These are phyloP conservation scores for Lepidurus packardi DNA, from an alignment of 1,140 invertebrate genomes.

Conservation along the genomic window DNA sequence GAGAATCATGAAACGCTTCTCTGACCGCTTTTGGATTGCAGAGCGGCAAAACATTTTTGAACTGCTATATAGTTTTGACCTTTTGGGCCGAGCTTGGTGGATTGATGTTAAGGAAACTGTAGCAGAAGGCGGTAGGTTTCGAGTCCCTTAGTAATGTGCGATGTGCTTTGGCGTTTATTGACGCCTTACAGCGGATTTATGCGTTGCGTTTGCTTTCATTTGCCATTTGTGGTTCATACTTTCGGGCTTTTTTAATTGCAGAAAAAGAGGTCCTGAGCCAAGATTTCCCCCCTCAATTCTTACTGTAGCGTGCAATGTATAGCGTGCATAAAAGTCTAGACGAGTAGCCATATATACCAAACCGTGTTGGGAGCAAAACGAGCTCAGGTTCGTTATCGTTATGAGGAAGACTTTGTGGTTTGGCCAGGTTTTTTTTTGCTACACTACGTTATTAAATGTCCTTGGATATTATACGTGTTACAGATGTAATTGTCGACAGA, in stretches of 20 bases:
- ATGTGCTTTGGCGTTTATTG: conserved; percentile 3
- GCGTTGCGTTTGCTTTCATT: not conserved
- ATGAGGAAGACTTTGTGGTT: not conserved
- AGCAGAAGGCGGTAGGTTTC: not conserved
- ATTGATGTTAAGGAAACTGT: not conserved
- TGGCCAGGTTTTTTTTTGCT: too few species aligned
- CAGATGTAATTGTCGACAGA: too few species aligned
- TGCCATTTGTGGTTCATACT: not conserved
- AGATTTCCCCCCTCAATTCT: too few species aligned
- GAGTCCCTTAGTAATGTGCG: not conserved
- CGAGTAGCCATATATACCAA: not conserved
- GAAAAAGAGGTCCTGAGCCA: not conserved
- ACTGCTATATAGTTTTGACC: not conserved
- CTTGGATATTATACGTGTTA: too few species aligned
- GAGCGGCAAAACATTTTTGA: too few species aligned
- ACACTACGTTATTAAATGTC: too few species aligned
- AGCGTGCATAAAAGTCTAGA: not conserved
- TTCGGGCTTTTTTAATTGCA: not conserved
- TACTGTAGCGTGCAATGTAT: not conserved
- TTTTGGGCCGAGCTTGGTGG: not conserved
- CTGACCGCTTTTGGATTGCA: too few species aligned
- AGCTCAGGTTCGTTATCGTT: not conserved
- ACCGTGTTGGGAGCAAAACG: not conserved
- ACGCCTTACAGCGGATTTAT: not conserved
- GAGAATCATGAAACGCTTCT: not conserved